Percentiles rank a stretch among this genome's conserved stretches.
These are phyloP conservation scores for Callipepla californica DNA, from an alignment of 2,113 vertebrate genomes.

Conservation along the genomic window DNA sequence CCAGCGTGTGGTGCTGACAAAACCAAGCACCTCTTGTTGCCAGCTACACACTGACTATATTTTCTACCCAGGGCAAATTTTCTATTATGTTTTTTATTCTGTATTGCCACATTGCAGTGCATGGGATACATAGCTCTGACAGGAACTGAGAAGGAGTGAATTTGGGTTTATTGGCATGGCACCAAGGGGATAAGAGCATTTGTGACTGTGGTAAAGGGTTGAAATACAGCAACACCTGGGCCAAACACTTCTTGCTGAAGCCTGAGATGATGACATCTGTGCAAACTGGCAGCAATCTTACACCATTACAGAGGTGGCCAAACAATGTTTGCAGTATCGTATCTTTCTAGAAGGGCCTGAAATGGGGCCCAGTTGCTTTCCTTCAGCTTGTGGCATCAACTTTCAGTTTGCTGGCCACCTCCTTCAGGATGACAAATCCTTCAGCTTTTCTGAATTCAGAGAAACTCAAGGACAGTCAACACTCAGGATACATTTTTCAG, in stretches of 20 bases:
- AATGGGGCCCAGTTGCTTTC: neutral
- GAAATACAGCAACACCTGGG: neutral
- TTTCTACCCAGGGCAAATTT: neutral
- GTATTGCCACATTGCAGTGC: neutral
- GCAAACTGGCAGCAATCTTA: neutral
- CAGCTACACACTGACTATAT: neutral
- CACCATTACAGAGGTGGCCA: neutral
- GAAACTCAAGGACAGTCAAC: conserved; percentile 9
- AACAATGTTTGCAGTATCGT: neutral
- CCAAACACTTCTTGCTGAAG: neutral
- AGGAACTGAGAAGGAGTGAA: neutral
- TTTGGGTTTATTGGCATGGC: accelerated
- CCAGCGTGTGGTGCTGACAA: neutral
- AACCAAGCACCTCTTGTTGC: neutral
- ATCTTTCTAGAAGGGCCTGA: neutral
- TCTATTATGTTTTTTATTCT: neutral
- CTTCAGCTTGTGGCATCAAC: neutral
- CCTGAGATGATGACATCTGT: neutral
- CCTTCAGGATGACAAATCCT: neutral
- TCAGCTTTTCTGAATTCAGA: neutral
- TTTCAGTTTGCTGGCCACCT: neutral
- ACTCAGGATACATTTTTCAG: neutral
- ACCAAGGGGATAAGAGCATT: neutral
- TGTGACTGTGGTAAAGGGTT: neutral
- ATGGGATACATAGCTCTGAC: neutral